Percentiles rank a stretch among this genome's conserved stretches.
These are phyloP conservation scores for Neodiprion pinetum DNA, from an alignment of 1,140 invertebrate species.

Conservation along the genomic window DNA sequence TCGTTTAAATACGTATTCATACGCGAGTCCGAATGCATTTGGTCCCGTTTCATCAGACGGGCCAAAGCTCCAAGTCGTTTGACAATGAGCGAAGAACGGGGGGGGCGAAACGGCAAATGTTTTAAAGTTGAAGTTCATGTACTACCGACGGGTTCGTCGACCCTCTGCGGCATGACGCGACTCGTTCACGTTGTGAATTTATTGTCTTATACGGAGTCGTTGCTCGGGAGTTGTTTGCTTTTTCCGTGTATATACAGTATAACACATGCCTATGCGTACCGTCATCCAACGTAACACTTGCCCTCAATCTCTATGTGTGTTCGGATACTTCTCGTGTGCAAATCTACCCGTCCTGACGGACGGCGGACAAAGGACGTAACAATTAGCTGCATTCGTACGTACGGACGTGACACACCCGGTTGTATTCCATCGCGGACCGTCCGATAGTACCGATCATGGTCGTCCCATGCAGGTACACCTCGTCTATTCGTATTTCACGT, in stretches of 20 bases:
- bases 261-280: neutral
- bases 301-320: neutral
- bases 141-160: neutral
- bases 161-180: neutral
- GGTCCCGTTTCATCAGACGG: neutral
- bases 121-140: constrained; percentile 7
- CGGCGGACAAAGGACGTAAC: neutral
- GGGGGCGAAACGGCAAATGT: neutral
- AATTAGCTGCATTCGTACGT: constrained; percentile 1
- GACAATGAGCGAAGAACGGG: neutral
- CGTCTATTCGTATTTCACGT: neutral
- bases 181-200: constrained; percentile 2
- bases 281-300: neutral
- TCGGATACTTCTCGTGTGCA: neutral
- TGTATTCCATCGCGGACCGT: neutral
- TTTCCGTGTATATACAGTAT: neutral
- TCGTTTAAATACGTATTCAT: too few species aligned
- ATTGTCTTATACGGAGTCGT: neutral
- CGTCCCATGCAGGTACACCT: neutral
- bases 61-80: constrained; percentile 2
- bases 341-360: neutral
- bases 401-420: neutral
- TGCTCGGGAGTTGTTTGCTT: neutral
- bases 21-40: too few species aligned
- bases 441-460: neutral